These are phyloP conservation scores for Scolopax bukidnonensis DNA, from an alignment of 2,797 vertebrate species.

Conservation along the genomic window DNA sequence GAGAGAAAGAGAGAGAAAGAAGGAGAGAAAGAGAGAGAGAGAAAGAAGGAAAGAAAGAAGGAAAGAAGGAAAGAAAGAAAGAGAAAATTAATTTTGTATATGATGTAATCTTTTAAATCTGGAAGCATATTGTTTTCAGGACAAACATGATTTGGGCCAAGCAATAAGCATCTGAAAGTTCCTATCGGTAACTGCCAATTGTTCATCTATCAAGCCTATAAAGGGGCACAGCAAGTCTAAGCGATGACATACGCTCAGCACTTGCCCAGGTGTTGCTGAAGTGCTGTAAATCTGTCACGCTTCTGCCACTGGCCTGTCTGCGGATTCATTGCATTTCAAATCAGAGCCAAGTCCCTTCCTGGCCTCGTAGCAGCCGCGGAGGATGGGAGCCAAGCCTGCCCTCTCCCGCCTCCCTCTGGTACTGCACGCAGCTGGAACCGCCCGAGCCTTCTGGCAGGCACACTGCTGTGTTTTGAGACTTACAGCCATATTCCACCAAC, in stretches of 20 bases:
- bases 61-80: no score
- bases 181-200: not conserved
- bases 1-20: no score
- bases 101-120: not conserved
- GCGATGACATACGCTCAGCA: conserved; percentile 12
- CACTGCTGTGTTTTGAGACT: not conserved
- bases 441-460: not conserved
- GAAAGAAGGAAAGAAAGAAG: not conserved
- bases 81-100: not conserved
- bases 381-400: not conserved
- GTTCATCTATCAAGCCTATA: not conserved
- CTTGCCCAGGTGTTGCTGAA: conserved; percentile 33
- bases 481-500: not conserved
- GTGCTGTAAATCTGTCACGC: conserved; percentile 18
- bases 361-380: not conserved
- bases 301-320: not conserved
- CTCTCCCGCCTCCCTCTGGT: not conserved
- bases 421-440: not conserved
- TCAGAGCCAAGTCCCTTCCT: not conserved
- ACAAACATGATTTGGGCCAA: not conserved
- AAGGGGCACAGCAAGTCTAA: not conserved
- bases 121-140: not conserved
- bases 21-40: no score
- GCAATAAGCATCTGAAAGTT: not conserved
- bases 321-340: not conserved